These are phyloP conservation scores for Poeciliopsis prolifica DNA, from an alignment of 2,113 vertebrate genomes.

Conservation along the genomic window DNA sequence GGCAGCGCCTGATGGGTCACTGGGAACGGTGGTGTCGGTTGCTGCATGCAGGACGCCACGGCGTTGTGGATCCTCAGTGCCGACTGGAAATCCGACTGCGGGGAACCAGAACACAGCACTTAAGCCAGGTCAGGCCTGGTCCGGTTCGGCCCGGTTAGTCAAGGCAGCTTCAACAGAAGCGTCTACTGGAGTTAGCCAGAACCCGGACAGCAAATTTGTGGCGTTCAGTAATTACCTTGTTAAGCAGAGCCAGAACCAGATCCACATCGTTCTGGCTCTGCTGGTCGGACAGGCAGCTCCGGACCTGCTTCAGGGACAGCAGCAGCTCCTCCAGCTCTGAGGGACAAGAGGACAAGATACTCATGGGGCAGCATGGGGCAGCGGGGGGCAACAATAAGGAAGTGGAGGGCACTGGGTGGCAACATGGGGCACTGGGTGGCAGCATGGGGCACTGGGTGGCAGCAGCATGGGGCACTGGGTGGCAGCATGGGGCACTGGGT, in stretches of 20 bases:
- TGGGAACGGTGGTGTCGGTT: slow-evolving; percentile 94
- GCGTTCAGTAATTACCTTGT: slow-evolving; percentile 78
- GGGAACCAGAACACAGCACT: background rate
- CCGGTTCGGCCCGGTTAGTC: no score
- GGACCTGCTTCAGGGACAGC: slow-evolving; percentile 94
- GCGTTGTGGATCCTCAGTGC: slow-evolving; percentile 96
- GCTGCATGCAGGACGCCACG: slow-evolving; percentile 92
- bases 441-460: accelerated
- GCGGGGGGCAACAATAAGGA: no score
- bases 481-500: no score
- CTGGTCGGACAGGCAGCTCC: slow-evolving; percentile 88
- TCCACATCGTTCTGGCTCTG: slow-evolving; percentile 96
- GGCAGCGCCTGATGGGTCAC: slow-evolving; percentile 86
- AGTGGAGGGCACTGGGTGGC: no score
- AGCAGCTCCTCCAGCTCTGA: slow-evolving; percentile 95
- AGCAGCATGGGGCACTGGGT: no score
- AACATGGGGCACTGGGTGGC: no score
- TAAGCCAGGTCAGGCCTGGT: background rate
- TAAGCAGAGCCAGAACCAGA: slow-evolving; percentile 91
- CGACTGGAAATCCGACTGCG: slow-evolving; percentile 90
- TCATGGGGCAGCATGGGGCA: no score
- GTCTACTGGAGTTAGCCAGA: no score
- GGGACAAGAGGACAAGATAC: slow-evolving; percentile 9
- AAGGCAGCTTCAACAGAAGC: background rate
- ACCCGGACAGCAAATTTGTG: no score